phyloP scores from a whole-genome alignment of 2,797 vertebrate genomes.

The Sebastiscus albofasciatus region DNA sequence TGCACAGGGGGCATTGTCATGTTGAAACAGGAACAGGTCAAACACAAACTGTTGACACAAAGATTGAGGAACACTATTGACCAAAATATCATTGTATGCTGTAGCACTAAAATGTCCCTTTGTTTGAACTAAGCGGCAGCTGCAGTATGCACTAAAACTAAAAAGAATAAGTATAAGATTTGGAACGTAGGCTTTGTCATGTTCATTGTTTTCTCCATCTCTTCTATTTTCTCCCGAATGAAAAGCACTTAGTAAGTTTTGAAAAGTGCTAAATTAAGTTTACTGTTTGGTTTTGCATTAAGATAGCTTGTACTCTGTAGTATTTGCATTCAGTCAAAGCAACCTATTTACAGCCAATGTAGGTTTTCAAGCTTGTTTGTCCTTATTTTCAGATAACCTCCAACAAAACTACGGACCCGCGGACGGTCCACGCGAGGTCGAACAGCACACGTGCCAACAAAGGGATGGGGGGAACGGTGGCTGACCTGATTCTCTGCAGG shows the following conservation, averaged over 20 bases:
- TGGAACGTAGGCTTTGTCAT: too few species aligned
- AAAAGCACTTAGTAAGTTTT: too few species aligned
- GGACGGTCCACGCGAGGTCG: background rate
- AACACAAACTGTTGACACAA: background rate
- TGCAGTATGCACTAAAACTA: too few species aligned
- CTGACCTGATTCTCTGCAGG: conserved; percentile 43
- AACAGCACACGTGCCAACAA: conserved; percentile 7
- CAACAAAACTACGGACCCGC: background rate
- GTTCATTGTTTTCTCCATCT: too few species aligned
- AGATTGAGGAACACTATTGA: background rate
- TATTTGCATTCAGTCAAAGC: background rate
- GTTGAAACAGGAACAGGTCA: too few species aligned
- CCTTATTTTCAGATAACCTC: conserved; percentile 26
- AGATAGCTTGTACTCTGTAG: background rate
- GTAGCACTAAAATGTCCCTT: background rate
- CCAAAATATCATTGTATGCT: background rate
- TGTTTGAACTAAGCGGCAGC: too few species aligned
- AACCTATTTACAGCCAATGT: background rate
- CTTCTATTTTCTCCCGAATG: too few species aligned
- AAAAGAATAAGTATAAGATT: too few species aligned
- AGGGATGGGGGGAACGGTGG: background rate
- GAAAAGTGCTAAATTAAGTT: background rate
- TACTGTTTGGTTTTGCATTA: background rate
- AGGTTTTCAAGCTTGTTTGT: background rate
- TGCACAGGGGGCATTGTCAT: too few species aligned